Percentiles rank a stretch among this genome's conserved stretches.
phyloP scores from a whole-genome alignment of 2,113 vertebrate genomes.

The Chlamydotis undulata region DNA sequence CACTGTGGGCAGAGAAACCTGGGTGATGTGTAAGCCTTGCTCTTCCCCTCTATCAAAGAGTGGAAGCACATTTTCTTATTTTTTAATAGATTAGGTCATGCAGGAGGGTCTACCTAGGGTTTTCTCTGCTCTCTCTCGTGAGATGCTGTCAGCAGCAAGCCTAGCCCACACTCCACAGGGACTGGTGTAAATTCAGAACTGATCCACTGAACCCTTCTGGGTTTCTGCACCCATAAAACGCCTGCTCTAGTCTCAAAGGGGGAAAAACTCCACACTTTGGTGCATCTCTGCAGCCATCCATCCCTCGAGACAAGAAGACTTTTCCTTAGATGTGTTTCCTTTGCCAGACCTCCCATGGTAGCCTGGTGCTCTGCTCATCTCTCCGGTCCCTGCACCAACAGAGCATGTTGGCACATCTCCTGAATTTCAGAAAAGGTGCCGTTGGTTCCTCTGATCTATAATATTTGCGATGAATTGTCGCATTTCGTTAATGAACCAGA shows the following conservation, averaged over 20 bases:
- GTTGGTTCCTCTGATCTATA: not conserved
- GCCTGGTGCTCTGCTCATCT: not conserved
- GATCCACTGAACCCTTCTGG: not conserved
- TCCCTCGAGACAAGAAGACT: not conserved
- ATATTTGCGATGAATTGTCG: not conserved
- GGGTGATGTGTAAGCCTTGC: not conserved
- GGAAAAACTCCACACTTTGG: not conserved
- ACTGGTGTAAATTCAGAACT: not conserved
- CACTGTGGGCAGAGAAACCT: not conserved
- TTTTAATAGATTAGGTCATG: not conserved
- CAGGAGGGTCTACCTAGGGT: not conserved
- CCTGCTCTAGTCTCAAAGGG: not conserved
- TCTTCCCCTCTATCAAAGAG: not conserved
- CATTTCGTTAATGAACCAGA: not conserved
- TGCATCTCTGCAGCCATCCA: not conserved
- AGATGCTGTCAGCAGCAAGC: not conserved
- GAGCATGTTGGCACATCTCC: fast-evolving
- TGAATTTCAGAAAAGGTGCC: not conserved
- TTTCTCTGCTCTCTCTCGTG: not conserved
- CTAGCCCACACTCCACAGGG: not conserved
- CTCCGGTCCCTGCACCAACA: not conserved
- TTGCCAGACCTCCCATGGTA: not conserved
- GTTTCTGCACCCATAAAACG: not conserved
- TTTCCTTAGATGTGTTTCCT: not conserved
- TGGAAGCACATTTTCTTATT: not conserved